Base-by-base conservation (phyloP, 2,888 invertebrate genomes). In the Pseudococcus jackbeardsleyi region DNA sequence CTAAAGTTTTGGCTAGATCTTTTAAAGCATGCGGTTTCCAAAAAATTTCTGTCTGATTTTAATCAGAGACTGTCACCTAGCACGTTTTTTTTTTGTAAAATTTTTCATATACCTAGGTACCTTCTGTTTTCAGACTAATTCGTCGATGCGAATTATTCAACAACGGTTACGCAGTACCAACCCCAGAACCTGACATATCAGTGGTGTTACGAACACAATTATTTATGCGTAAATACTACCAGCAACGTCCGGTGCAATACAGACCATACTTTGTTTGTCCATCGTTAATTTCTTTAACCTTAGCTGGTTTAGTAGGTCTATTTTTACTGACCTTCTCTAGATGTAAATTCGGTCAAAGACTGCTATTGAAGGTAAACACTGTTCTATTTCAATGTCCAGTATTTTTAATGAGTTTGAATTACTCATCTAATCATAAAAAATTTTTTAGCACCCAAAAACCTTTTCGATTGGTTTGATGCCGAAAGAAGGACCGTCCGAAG, bases 151-250 rank as follows among this genome's bases (percentile, higher is more conserved):
- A 64, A 0, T 50, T 87, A 12, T 68, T 77, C n/a, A 17, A 91
- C 0, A 90, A 91, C 0, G 90, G 90, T 17, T 96, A 95, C 93
- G 95, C 95, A 90, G 90, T 96, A 0, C 95, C 96, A 0, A 98
- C 98, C 92, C 94, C 94, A 0, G 97, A 97, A 46, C 93, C 96
- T 11, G 98, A 98, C 92, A 93, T 94, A 89, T 94, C 97, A 1
- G 94, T 98, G 0, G 94, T 96, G n/a, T 92, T 94, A 91, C 93
- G 98, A 84, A 94, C 97, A 0, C 98, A 98, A 91, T 93, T 96
- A 85, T 94, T 93, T 91, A 93, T 96, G 22, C 95, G 94, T 91
- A 68, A 91, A 92, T 0, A 93, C 94, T 0, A 93, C 95, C 87
- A 92, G 93, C 87, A 87, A 90, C 93, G 97, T 7, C 98, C 98